Base-by-base conservation (phyloP, 2,888 invertebrate genomes). In the Lysandra bellargus region DNA sequence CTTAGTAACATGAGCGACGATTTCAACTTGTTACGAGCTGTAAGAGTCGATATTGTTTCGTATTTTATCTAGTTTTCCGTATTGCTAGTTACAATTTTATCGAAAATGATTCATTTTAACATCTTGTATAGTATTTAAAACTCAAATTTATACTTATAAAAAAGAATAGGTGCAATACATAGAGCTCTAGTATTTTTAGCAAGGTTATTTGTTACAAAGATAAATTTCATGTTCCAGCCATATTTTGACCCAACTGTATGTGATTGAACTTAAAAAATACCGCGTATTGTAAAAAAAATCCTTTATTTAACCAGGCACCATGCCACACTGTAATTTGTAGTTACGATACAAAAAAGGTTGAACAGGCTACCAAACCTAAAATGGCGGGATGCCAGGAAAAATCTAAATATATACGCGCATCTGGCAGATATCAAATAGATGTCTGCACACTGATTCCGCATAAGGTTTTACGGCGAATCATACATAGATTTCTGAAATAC, bases 351-450 rank as follows among this genome's bases (percentile, higher is more conserved):
- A 75, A 75, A 75, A 30, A 9, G 40, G 12, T 14, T 74, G 44
- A 74, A 74, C 40, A 57, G 30, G 23, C 30, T 33, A 49, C 76
- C 53, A 53, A 17, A 53, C 33, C 23, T 76, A 53, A 53, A 53
- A 76, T 76, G 76, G 76, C 76, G 30, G 30, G 49, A 14, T 53
- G 76, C 76, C 57, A 76, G 33, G 6, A 53, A 76, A 76, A 76
- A 76, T 76, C 76, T 57, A 57, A 76, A 76, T 76, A 57, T 76
- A 53, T 30, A 75, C 23, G 76, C 76, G 53, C 76, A 76, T 53
- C 57, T 76, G 76, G 76, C 7, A 57, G 53, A 76, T 75, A 49
- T 76, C 57, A 76, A 49, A 76, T 57, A 57, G 33, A 76, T 33
- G 53, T 76, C 76, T 17, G 76, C 7, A 76, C 76, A 17, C 76